A percentile compares a stretch with the other conserved stretches of the same genome.
These are phyloP conservation scores for Cheilosia vulpina DNA, from an alignment of 2,888 invertebrate genomes.

Conservation along the genomic window DNA sequence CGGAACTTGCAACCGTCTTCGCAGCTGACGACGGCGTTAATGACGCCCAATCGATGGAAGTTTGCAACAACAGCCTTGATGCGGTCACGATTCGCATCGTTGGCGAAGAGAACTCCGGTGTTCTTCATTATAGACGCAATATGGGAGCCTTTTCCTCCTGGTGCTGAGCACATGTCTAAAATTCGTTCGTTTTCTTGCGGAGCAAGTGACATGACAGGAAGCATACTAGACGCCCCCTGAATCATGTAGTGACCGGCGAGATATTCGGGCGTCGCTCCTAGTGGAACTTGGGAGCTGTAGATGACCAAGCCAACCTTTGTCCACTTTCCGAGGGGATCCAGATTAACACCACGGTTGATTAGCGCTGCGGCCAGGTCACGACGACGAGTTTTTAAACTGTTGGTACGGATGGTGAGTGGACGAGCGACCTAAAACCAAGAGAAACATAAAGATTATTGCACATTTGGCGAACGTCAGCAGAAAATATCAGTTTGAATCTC, in stretches of 20 bases:
- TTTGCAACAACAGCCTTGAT: constrained; percentile 97
- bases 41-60: constrained; percentile 97
- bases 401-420: constrained; percentile 97
- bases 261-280: constrained; percentile 99
- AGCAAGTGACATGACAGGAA: constrained; percentile 98
- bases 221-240: constrained; percentile 97
- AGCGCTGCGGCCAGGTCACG: constrained; percentile 96
- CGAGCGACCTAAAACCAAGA: constrained; percentile 85
- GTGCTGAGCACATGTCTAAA: constrained; percentile 98
- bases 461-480: neutral
- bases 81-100: constrained; percentile 96
- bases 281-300: constrained; percentile 97
- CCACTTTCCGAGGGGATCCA: constrained; percentile 99
- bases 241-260: constrained; percentile 98
- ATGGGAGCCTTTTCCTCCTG: constrained; percentile 99
- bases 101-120: constrained; percentile 97
- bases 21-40: constrained; percentile 95
- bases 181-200: constrained; percentile 98
- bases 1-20: constrained; percentile 95
- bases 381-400: constrained; percentile 96
- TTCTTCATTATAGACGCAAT: constrained; percentile 99
- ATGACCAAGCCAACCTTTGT: constrained; percentile 98
- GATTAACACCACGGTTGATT: constrained; percentile 98
- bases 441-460: neutral
- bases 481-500: neutral